Percentiles rank a stretch among this genome's conserved stretches.
These are phyloP conservation scores for Grus americana DNA, from an alignment of 2,113 vertebrate genomes.

Conservation along the genomic window DNA sequence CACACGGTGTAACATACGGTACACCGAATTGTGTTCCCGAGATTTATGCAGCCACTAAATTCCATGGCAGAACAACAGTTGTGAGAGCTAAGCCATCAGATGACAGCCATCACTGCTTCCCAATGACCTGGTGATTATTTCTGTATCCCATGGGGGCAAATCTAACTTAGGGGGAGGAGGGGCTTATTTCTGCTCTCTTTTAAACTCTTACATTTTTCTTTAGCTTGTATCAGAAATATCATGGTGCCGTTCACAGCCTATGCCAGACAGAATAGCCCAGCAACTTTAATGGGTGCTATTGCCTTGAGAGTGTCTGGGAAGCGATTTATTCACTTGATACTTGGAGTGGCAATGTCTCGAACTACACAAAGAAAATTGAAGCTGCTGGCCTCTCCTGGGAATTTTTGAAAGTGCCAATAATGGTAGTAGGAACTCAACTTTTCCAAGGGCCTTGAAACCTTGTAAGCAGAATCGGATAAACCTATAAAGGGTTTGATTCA, in stretches of 20 bases:
- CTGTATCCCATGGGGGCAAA: neutral
- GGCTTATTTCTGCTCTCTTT: neutral
- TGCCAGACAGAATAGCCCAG: neutral
- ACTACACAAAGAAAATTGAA: neutral
- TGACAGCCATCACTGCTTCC: neutral
- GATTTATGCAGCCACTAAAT: neutral
- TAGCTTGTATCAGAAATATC: neutral
- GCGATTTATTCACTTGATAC: neutral
- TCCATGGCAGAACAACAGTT: neutral
- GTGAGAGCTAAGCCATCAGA: neutral
- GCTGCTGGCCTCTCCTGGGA: neutral
- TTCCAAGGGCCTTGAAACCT: neutral
- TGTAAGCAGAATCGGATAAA: neutral
- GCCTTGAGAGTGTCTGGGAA: neutral
- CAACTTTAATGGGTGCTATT: neutral
- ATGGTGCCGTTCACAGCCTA: neutral
- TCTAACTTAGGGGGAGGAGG: accelerated
- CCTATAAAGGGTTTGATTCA: neutral
- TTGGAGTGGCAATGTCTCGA: neutral
- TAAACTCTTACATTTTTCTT: neutral
- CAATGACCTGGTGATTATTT: neutral
- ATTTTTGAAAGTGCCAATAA: neutral
- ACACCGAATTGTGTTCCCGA: neutral
- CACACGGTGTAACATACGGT: neutral
- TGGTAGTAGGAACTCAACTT: neutral